A percentile compares a stretch with the other conserved stretches of the same genome.
Evolutionary conservation across 2,888 invertebrate genomes (phyloP).

Genomic region (Tenthredo mesomela): DNA sequence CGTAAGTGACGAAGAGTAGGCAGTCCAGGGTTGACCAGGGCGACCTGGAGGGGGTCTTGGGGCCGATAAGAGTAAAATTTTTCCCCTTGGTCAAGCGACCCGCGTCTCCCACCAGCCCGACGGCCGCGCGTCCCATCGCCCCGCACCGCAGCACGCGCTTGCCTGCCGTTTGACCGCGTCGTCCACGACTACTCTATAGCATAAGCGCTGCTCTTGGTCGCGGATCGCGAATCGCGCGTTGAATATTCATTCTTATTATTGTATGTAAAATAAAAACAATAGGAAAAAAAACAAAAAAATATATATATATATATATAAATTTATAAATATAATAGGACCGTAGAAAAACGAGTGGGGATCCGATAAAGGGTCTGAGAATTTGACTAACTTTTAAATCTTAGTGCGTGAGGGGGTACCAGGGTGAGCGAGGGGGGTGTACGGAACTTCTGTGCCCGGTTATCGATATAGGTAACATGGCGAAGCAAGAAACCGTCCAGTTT

Average conservation of each 20-base stretch:
- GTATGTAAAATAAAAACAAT: not conserved
- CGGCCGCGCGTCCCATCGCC: conserved; percentile 33
- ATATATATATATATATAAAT: not conserved
- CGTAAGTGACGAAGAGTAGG: not conserved
- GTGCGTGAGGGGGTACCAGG: not conserved
- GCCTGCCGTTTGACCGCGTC: conserved; percentile 31
- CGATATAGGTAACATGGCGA: conserved; percentile 27
- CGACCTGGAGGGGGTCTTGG: conserved; percentile 34
- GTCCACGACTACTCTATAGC: conserved; percentile 17
- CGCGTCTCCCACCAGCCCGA: conserved; percentile 39
- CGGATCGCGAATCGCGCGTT: conserved; percentile 14
- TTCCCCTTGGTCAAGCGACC: conserved; percentile 37
- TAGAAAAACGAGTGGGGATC: not conserved
- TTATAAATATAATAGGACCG: not conserved
- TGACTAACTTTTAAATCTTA: not conserved
- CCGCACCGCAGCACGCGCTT: conserved; percentile 37
- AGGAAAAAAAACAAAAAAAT: not conserved
- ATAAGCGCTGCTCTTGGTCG: conserved; percentile 35
- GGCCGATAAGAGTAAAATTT: conserved; percentile 27
- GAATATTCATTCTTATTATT: not conserved
- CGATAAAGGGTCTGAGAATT: not conserved
- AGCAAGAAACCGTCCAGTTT: conserved; percentile 26
- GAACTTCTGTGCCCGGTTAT: conserved; percentile 4
- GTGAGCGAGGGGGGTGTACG: not conserved
- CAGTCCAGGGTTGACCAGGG: conserved; percentile 41